Percentiles rank a stretch among this genome's conserved stretches.
Conservation (phyloP, 2,113 vertebrate species). For the Hypocryptadius cinnamomeus region DNA sequence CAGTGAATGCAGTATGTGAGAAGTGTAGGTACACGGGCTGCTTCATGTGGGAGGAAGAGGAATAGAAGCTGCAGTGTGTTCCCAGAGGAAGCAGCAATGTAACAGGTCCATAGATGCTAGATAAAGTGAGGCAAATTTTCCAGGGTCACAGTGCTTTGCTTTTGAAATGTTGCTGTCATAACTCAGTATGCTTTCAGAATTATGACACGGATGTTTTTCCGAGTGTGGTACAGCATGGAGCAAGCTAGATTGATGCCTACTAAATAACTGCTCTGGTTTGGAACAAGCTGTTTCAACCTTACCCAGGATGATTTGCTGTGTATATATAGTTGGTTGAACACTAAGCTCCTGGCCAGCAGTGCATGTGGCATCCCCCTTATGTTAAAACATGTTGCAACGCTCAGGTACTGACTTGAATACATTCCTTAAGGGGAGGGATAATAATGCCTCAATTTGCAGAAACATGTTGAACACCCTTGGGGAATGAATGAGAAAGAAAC, state of each 20-base stretch:
- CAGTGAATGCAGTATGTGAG: not conserved
- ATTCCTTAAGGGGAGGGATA: conserved; percentile 41
- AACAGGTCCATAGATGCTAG: not conserved
- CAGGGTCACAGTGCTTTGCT: not conserved
- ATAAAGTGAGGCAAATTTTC: not conserved
- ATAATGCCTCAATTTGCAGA: not conserved
- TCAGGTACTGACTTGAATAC: conserved; percentile 60
- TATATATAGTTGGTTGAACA: not conserved
- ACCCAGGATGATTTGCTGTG: not conserved
- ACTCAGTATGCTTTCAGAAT: not conserved
- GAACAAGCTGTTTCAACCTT: not conserved
- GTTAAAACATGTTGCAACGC: conserved; percentile 37
- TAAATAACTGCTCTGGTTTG: not conserved
- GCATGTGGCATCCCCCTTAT: not conserved
- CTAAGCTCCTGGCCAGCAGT: not conserved
- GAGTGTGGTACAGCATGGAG: not conserved
- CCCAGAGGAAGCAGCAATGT: not conserved
- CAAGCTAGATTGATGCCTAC: not conserved
- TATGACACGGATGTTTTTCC: not conserved
- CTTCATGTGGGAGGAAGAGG: not conserved
- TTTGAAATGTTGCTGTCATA: not conserved
- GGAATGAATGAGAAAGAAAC: conserved; percentile 7
- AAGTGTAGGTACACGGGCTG: not conserved
- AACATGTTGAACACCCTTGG: not conserved
- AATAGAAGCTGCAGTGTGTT: not conserved